Base-by-base conservation (phyloP, 2,888 invertebrate genomes). In the Parnassius orleans region DNA sequence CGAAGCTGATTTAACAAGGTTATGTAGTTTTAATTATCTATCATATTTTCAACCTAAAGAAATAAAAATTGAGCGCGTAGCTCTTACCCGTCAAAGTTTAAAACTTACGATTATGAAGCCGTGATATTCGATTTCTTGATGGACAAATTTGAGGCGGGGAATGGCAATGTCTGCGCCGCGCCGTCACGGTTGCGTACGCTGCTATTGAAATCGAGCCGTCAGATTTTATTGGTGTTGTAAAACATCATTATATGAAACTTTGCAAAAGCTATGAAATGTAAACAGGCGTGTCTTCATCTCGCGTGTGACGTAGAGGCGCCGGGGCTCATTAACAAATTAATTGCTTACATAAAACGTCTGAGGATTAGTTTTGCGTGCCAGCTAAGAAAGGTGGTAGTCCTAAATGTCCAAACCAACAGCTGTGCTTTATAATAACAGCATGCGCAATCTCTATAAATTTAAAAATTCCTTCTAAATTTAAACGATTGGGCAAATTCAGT, bases 241-340 rank as follows among this genome's bases (percentile, higher is more conserved):
- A 53, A 57, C 61, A 19, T 57, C 56, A 53, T 51, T 53, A 56
- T 47, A 57, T 44, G 42, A 44, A 44, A 43, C 61, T 61, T n/a
- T 47, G 57, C 53, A 24, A 57, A 47, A 44, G 57, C 54, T 42
- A 60, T 51, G 44, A 53, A 55, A 48, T 53, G 63, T 63, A 60
- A 63, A 60, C 52, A 44, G 53, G 63, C 63, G 33, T 15, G 19
- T 12, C 44, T 55, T n/a, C 11, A n/a, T n/a, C 47, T 24, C 51
- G 41, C 46, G 12, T 44, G 57, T 56, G 59, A 60, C 59, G 59
- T 57, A 33, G 47, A 48, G 33, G 47, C 14, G 54, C 19, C 9
- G 56, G 12, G 53, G 44, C 46, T 41, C 52, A 47, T 62, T 53
- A 50, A n/a, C 42, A 48, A 42, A 50, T 54, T 47, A 11, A 43